Evolutionary conservation across 2,888 invertebrate genomes (phyloP).

Genomic region (Flexamia atlantica): DNA sequence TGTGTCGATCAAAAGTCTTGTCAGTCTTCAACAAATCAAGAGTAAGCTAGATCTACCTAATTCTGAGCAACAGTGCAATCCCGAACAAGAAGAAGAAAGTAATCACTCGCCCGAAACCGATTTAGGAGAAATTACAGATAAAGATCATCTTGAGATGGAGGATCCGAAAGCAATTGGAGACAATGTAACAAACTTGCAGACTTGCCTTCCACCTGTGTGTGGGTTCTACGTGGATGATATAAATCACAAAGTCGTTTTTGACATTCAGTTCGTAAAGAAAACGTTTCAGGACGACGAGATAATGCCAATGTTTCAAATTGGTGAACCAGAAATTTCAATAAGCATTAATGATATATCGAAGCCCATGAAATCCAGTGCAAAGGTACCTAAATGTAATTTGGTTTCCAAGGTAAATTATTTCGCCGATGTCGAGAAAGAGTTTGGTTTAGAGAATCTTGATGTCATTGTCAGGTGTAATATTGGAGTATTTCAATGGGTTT

Average conservation of each 20-base stretch:
- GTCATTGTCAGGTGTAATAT: constrained; percentile 42
- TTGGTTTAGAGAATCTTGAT: constrained; percentile 19
- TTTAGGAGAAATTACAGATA: neutral
- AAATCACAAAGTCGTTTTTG: constrained; percentile 27
- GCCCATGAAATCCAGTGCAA: neutral
- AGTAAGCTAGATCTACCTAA: neutral
- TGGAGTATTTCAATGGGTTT: constrained; percentile 36
- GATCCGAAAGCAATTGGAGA: neutral
- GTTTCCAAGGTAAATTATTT: constrained; percentile 21
- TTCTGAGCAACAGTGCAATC: neutral
- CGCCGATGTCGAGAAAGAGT: constrained; percentile 34
- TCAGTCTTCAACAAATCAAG: neutral
- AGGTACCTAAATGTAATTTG: constrained; percentile 12
- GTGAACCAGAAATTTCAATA: constrained; percentile 22
- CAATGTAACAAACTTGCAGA: neutral
- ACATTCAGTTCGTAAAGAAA: constrained; percentile 19
- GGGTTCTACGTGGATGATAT: constrained; percentile 29
- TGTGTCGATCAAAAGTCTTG: constrained; percentile 26
- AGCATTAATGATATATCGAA: constrained; percentile 6
- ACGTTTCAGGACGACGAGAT: neutral
- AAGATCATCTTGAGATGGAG: neutral
- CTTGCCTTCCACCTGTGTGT: neutral
- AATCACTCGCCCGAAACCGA: neutral
- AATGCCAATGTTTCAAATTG: neutral
- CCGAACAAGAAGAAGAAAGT: neutral